Percentiles rank a stretch among this genome's conserved stretches.
These are phyloP conservation scores for Platerodrilus igneus DNA, from an alignment of 2,888 invertebrate species.

Conservation along the genomic window DNA sequence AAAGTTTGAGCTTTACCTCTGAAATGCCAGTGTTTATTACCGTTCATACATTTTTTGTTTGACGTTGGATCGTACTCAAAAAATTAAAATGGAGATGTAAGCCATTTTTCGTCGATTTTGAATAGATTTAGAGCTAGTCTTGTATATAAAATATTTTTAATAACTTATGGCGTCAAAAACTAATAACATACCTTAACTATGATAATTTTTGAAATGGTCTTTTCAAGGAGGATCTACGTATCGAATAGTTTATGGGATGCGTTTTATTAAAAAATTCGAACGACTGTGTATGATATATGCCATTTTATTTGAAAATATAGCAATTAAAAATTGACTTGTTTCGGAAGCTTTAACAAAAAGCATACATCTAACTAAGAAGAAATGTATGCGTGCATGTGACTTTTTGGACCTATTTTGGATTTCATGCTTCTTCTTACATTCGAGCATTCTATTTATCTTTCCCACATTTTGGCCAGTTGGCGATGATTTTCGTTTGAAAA, in stretches of 20 bases:
- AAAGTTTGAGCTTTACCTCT: too few species aligned
- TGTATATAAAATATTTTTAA: too few species aligned
- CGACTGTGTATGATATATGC: neutral
- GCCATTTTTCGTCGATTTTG: too few species aligned
- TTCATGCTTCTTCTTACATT: slow-evolving; percentile 1
- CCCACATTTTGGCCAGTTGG: slow-evolving; percentile 3
- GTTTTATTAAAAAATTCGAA: slow-evolving; percentile 1
- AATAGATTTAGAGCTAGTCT: too few species aligned
- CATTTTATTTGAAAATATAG: slow-evolving; percentile 2
- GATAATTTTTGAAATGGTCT: too few species aligned
- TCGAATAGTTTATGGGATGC: slow-evolving; percentile 4
- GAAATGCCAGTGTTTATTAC: too few species aligned
- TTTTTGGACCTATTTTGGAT: slow-evolving; percentile 2
- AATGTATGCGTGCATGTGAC: neutral
- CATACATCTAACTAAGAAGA: neutral
- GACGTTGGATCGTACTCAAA: too few species aligned
- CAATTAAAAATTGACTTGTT: slow-evolving; percentile 1
- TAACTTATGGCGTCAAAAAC: too few species aligned
- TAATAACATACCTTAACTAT: too few species aligned
- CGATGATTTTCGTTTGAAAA: slow-evolving; percentile 3
- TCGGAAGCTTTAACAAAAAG: neutral
- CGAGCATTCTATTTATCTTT: slow-evolving; percentile 1
- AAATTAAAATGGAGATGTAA: too few species aligned
- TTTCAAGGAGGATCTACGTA: too few species aligned
- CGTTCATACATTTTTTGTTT: too few species aligned